Percentiles rank a stretch among this genome's conserved stretches.
Conservation (phyloP, 2,888 invertebrate genomes). For the Dugesia japonica region DNA sequence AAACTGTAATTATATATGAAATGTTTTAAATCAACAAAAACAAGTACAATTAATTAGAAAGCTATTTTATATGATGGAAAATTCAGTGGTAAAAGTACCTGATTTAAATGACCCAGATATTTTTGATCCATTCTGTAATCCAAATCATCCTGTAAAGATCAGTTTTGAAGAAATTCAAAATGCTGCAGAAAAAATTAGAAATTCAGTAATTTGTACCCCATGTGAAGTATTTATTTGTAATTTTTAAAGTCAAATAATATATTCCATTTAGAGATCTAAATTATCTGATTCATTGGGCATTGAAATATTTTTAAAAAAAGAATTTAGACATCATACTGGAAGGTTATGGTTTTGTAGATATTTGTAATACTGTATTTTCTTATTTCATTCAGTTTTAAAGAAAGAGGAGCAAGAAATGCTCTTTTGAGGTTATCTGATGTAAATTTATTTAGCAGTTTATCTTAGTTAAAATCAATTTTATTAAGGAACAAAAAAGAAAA, state of each 20-base stretch:
- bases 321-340: constrained; percentile 80
- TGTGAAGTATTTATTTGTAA: constrained; percentile 57
- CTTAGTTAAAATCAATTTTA: neutral
- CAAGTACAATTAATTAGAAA: too few relatives aligned
- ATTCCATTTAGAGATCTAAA: constrained; percentile 67
- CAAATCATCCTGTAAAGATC: constrained; percentile 54
- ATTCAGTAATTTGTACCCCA: constrained; percentile 66
- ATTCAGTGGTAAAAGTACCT: neutral
- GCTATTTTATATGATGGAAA: neutral
- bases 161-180: constrained; percentile 71
- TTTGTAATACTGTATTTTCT: neutral
- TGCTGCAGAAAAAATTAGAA: constrained; percentile 70
- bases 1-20: too few relatives aligned
- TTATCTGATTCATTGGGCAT: constrained; percentile 63
- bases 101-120: constrained; percentile 36
- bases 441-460: constrained; percentile 31
- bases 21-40: too few relatives aligned
- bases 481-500: constrained; percentile 37
- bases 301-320: constrained; percentile 78
- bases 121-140: constrained; percentile 44
- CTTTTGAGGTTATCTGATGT: constrained; percentile 58
- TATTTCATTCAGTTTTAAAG: constrained; percentile 61
- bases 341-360: neutral
- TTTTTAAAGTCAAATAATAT: neutral
- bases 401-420: constrained; percentile 74